Conservation (phyloP, 2,888 invertebrate genomes). For the Dusona sp. region DNA sequence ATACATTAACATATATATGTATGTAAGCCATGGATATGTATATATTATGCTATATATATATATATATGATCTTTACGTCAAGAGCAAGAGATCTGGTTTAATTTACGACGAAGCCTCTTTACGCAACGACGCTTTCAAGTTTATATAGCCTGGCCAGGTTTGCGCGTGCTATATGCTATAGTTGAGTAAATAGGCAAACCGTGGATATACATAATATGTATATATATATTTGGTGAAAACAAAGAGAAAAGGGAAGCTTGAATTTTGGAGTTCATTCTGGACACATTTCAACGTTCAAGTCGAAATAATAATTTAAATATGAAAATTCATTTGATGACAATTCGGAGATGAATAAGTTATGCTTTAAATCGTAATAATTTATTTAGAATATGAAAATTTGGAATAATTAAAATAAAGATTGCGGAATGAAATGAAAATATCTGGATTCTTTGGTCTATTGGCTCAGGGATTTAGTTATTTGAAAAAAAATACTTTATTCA, state of each 20-base stretch:
- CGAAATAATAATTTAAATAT: no score
- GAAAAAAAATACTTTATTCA: not conserved
- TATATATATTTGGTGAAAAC: not conserved
- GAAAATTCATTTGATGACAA: not conserved
- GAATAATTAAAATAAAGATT: no score
- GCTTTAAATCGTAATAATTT: no score
- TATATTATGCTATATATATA: not conserved
- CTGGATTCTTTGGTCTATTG: no score
- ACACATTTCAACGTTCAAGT: not conserved
- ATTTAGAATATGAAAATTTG: no score
- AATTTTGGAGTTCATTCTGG: not conserved
- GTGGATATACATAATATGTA: not conserved
- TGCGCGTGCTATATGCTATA: conserved; percentile 34
- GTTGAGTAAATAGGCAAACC: conserved; percentile 51
- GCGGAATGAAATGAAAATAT: no score
- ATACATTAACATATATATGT: not conserved
- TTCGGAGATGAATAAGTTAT: not conserved
- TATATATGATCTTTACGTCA: conserved; percentile 48
- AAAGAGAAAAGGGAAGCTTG: not conserved
- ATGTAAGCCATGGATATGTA: not conserved
- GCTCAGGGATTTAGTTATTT: no score
- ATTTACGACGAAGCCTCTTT: conserved; percentile 70
- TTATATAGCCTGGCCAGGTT: conserved; percentile 61
- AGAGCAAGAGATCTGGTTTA: conserved; percentile 68
- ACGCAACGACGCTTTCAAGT: conserved; percentile 70